phyloP scores from a whole-genome alignment of 53 echinoderm and acorn worm species.

The Arbacia lixula region DNA sequence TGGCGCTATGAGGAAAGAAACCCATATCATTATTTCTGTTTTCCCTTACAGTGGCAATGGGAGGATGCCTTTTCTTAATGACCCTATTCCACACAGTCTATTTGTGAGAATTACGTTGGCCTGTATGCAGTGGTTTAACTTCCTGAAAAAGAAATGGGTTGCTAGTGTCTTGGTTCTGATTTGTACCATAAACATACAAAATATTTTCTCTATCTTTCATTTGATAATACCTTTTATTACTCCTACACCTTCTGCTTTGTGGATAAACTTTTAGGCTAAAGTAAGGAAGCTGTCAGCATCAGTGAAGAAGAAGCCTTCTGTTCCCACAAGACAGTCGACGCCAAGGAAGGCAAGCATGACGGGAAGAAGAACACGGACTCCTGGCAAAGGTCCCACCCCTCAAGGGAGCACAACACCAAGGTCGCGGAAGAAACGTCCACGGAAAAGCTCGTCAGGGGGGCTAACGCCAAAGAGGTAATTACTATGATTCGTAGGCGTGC shows the following conservation, averaged over 20 bases:
- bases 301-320: slow-evolving; percentile 39
- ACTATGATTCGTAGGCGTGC: too few relatives aligned
- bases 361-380: slow-evolving; percentile 4
- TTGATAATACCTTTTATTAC: not conserved
- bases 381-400: slow-evolving; percentile 27
- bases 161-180: too few relatives aligned
- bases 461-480: slow-evolving; percentile 53
- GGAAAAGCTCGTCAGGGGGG: slow-evolving; percentile 8
- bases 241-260: not conserved
- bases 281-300: slow-evolving; percentile 40
- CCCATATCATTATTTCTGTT: too few relatives aligned
- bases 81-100: too few relatives aligned
- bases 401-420: slow-evolving; percentile 4
- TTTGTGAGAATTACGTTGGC: too few relatives aligned
- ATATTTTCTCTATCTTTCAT: not conserved
- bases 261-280: too few relatives aligned
- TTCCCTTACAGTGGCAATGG: too few relatives aligned
- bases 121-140: too few relatives aligned
- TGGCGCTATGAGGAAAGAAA: too few relatives aligned
- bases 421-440: slow-evolving; percentile 19
- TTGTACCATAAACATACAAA: not conserved
- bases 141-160: too few relatives aligned
- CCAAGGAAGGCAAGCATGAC: slow-evolving; percentile 13
- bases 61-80: too few relatives aligned
- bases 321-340: slow-evolving; percentile 33